Base-by-base conservation (phyloP, 2,888 invertebrate genomes). In the Melieria picta region DNA sequence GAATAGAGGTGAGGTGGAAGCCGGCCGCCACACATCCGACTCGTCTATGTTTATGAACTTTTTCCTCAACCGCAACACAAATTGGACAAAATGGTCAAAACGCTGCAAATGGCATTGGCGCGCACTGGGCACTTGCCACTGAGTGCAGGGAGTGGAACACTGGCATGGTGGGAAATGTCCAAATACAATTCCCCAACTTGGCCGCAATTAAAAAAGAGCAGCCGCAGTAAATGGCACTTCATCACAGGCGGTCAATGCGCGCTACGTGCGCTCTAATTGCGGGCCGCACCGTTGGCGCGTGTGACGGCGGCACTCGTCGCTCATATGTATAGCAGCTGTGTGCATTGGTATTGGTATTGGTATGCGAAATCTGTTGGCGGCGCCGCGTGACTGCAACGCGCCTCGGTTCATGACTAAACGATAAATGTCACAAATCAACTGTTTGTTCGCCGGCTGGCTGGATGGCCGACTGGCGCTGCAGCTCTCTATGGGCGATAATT, bases 381-480 rank as follows among this genome's bases (percentile, higher is more conserved):
- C 45, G 45, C 45, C 52, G 52, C 45, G 46, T 11, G 50, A 50
- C 50, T 13, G 57, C 62, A 45, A 16, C 11, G n/a, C 45, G 13
- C 16, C 43, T 16, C 42, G 48, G 67, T 67, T 71, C 63, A 71
- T 67, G 66, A 67, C 60, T 63, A 71, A 66, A 71, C 67, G 63
- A 58, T 67, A 63, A 67, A 71, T 71, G 71, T 71, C 71, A 63
- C 71, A 71, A 67, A 67, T 71, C 71, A 71, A 71, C 62, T 57
- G 71, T 46, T 67, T 48, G 13, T 6, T 43, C 58, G 60, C 45
- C 9, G 65, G 13, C 13, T 2, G 57, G 46, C 62, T 13, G 56
- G 13, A 16, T 10, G 9, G 50, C 50, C 9, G 11, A 11, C 10
- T 50, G 30, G 30, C 30, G 30, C 42, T 42, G 4, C 30, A 56